Evolutionary conservation across 2,797 vertebrate species (phyloP).

Genomic region (Tapirus indicus): DNA sequence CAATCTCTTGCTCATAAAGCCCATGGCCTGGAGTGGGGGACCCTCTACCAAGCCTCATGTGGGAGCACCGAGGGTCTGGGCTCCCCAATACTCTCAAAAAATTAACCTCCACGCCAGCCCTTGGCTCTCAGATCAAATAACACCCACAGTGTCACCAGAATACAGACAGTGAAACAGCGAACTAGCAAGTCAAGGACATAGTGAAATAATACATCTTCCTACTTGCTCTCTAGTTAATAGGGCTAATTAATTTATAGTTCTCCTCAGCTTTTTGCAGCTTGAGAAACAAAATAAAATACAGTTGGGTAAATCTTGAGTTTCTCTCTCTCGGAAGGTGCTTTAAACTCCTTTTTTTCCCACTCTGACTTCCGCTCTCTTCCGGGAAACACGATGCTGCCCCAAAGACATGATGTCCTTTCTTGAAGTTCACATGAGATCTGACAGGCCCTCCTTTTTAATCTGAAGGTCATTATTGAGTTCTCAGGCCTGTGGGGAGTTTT

Average conservation of each 20-base stretch:
- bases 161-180: not conserved
- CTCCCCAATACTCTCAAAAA: not conserved
- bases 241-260: not conserved
- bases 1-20: not conserved
- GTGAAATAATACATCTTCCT: not conserved
- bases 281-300: slow-evolving; percentile 13
- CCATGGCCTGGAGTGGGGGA: not conserved
- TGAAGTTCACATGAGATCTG: not conserved
- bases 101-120: not conserved
- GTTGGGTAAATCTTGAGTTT: slow-evolving; percentile 1
- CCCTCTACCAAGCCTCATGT: not conserved
- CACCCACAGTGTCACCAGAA: not conserved
- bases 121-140: not conserved
- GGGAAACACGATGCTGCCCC: not conserved
- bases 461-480: slow-evolving; percentile 9
- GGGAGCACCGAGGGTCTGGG: not conserved
- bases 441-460: not conserved
- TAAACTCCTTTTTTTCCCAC: not conserved
- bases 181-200: not conserved
- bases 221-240: not conserved
- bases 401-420: not conserved
- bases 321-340: slow-evolving; percentile 6
- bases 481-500: not conserved
- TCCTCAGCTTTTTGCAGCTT: not conserved
- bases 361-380: not conserved